These are phyloP conservation scores for Bubo scandiacus DNA, from an alignment of 2,113 vertebrate genomes.

Conservation along the genomic window DNA sequence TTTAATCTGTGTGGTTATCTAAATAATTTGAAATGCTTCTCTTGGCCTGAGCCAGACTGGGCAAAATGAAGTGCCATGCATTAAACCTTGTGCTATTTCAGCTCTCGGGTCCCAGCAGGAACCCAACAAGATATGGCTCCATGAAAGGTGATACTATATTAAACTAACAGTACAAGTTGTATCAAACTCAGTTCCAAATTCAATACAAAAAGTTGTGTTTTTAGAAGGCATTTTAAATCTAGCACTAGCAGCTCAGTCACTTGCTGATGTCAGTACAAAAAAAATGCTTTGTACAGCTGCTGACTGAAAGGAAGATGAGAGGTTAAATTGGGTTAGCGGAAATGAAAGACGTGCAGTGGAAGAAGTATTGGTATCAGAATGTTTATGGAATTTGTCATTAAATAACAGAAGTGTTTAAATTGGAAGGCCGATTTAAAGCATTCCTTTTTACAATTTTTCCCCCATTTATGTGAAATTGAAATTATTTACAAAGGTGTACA, in stretches of 20 bases:
- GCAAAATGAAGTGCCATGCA: slow-evolving; percentile 48
- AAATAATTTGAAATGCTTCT: slow-evolving; percentile 65
- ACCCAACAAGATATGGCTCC: neutral
- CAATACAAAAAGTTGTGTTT: neutral
- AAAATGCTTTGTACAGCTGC: slow-evolving; percentile 39
- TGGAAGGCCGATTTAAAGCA: slow-evolving; percentile 38
- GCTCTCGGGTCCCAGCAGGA: slow-evolving; percentile 42
- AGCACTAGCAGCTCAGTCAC: slow-evolving; percentile 4
- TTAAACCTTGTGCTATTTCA: slow-evolving; percentile 44
- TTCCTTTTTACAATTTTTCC: slow-evolving; percentile 22
- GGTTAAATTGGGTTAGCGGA: slow-evolving; percentile 41
- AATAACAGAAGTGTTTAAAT: slow-evolving; percentile 65
- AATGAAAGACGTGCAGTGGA: slow-evolving; percentile 24
- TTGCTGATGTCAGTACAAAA: slow-evolving; percentile 44
- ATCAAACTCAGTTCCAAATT: slow-evolving; percentile 44
- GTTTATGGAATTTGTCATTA: slow-evolving; percentile 68
- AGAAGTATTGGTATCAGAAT: slow-evolving; percentile 64
- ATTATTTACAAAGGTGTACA: slow-evolving; percentile 58
- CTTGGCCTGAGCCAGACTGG: slow-evolving; percentile 47
- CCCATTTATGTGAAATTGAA: slow-evolving; percentile 48
- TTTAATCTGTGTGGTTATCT: slow-evolving; percentile 63
- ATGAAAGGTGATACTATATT: slow-evolving; percentile 56
- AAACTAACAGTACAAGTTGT: slow-evolving; percentile 58
- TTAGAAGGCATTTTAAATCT: slow-evolving; percentile 33
- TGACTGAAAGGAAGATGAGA: slow-evolving; percentile 46